Evolutionary conservation across 37 sponge, comb jelly and placozoan genomes (phyloP), one percentile per base, ranked within the genome.

Genomic region (Geodia barretti): DNA sequence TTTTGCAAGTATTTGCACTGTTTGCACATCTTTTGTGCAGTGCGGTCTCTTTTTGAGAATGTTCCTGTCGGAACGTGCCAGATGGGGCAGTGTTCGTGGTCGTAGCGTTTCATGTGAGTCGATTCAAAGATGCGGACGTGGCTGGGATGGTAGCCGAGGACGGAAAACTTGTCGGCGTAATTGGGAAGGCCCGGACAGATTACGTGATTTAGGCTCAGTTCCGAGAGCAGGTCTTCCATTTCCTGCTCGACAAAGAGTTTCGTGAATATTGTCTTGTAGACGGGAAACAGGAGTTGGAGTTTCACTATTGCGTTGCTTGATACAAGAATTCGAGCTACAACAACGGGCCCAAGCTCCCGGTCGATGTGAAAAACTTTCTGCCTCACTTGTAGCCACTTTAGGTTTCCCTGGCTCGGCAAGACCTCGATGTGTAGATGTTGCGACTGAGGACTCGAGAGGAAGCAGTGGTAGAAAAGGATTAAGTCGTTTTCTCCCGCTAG

Each of bases 1-100:
- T 67, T 79, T n/a, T 68, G 68, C 7, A 79, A 68, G 43, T 79
- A 54, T 68, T 79, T 79, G 67, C 79, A 79, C 33, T 79, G 79
- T 29, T 67, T 38, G 47, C 79, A 79, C 79, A 79, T 79, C 68
- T 79, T 42, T 47, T 79, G 79, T 64, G 67, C 2, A 29, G 38
- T 37, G 43, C 64, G 79, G 26, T 38, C 68, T 4, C 65, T 63
- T 39, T 65, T 30, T 4, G 79, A 66, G 43, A 42, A 79, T 14
- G 67, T n/a, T 63, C 35, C 64, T 3, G 60, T 1, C 68, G 79
- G 79, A 39, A 79, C 43, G 68, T 79, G 68, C 79, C 79, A 79
- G 21, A 79, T 26, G 11, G 68, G 79, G 26, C 79, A 79, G 3
- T 66, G 62, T 31, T 79, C 79, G 68, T 79, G 79, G 59, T 79